A percentile compares a stretch with the other conserved stretches of the same genome.
phyloP scores from a whole-genome alignment of 2,113 vertebrate species.

The Lamprologus lemairii region DNA sequence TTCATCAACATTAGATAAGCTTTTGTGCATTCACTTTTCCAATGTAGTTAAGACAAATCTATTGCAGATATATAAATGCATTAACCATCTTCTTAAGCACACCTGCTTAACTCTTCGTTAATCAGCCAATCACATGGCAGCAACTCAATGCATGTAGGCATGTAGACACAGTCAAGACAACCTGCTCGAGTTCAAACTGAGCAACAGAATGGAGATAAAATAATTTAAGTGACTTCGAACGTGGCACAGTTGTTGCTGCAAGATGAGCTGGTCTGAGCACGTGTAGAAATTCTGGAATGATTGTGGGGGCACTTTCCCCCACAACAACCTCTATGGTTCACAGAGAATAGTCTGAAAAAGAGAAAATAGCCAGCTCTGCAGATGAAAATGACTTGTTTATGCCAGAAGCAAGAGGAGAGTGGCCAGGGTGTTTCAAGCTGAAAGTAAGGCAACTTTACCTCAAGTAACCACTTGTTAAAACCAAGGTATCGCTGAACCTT shows the following conservation, averaged over 20 bases:
- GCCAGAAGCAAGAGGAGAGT: neutral
- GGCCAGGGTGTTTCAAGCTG: fast-evolving
- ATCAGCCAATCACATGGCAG: neutral
- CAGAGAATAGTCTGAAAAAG: neutral
- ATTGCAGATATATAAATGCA: neutral
- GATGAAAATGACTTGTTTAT: neutral
- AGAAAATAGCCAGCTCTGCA: neutral
- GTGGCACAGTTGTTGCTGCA: neutral
- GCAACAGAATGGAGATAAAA: neutral
- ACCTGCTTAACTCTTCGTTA: neutral
- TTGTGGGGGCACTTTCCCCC: neutral
- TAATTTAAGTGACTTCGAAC: fast-evolving
- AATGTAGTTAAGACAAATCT: neutral
- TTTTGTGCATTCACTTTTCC: neutral
- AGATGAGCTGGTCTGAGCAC: neutral
- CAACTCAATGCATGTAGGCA: neutral
- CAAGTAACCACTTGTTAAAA: neutral
- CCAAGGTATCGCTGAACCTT: neutral
- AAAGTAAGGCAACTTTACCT: neutral
- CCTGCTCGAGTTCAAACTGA: neutral
- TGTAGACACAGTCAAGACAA: neutral
- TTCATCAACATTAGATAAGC: neutral
- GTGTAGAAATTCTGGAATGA: neutral
- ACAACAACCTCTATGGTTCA: neutral
- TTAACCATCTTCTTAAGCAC: fast-evolving